These are phyloP conservation scores for Genyomyrus donnyi DNA, from an alignment of 2,113 vertebrate species.

Conservation along the genomic window DNA sequence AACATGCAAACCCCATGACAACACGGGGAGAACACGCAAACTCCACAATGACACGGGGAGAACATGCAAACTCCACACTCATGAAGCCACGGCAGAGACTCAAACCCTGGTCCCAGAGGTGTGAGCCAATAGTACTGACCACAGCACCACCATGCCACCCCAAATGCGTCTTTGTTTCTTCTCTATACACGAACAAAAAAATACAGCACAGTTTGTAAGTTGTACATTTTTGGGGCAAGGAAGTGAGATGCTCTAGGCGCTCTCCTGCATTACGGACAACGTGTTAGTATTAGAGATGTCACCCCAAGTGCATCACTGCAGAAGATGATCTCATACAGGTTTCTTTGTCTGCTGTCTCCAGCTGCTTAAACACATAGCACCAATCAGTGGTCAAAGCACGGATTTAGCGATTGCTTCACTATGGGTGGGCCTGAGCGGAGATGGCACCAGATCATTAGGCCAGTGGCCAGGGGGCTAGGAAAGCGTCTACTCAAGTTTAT, in stretches of 20 bases:
- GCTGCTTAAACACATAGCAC: neutral
- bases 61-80: neutral
- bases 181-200: neutral
- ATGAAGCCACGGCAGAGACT: neutral
- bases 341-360: neutral
- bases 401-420: neutral
- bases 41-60: neutral
- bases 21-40: too few relatives aligned
- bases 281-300: neutral
- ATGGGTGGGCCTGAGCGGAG: neutral
- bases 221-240: neutral
- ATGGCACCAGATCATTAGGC: neutral
- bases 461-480: too few relatives aligned
- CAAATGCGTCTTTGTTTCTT: neutral
- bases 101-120: neutral
- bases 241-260: neutral
- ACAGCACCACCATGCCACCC: neutral
- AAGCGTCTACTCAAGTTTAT: neutral
- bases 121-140: neutral
- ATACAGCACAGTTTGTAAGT: neutral
- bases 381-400: neutral
- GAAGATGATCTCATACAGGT: neutral
- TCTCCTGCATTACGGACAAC: neutral
- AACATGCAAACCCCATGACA: too few relatives aligned
- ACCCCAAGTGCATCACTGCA: neutral